A percentile compares a stretch with the other conserved stretches of the same genome.
Evolutionary conservation across 2,888 invertebrate genomes (phyloP).

Genomic region (Axea sp.): DNA sequence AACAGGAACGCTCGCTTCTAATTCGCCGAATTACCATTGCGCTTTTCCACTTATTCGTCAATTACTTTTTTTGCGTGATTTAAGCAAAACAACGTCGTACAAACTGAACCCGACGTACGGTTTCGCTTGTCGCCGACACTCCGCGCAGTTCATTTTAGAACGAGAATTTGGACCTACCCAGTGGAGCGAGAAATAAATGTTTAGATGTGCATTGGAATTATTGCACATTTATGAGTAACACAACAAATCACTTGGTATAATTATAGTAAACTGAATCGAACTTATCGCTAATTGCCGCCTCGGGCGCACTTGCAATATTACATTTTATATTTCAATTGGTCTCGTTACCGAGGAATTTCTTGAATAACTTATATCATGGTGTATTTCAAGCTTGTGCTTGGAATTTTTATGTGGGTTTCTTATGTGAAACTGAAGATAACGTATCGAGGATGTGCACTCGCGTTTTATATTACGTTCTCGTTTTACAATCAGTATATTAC

Average conservation of each 20-base stretch:
- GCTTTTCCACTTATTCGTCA: neutral
- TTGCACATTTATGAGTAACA: constrained; percentile 19
- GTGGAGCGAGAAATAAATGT: neutral
- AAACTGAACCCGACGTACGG: constrained; percentile 4
- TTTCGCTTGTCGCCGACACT: constrained; percentile 28
- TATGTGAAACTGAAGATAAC: constrained; percentile 36
- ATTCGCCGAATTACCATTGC: neutral
- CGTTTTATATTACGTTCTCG: constrained; percentile 11
- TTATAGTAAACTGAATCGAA: constrained; percentile 41
- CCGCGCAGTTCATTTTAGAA: constrained; percentile 1
- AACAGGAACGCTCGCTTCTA: neutral
- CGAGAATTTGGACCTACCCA: neutral
- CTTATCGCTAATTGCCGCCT: constrained; percentile 44
- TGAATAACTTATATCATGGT: constrained; percentile 48
- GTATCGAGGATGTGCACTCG: constrained; percentile 23
- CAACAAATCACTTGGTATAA: constrained; percentile 46
- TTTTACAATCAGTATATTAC: constrained; percentile 7
- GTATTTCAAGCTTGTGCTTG: constrained; percentile 36
- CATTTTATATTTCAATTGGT: constrained; percentile 59
- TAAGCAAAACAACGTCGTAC: neutral
- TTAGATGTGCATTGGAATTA: constrained; percentile 28
- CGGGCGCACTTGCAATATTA: constrained; percentile 40
- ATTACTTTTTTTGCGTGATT: constrained; percentile 8
- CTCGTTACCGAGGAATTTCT: constrained; percentile 52
- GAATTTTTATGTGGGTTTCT: constrained; percentile 38